Percentiles rank a stretch among this genome's conserved stretches.
phyloP scores from a whole-genome alignment of 2,797 vertebrate species.

The Periparus ater region DNA sequence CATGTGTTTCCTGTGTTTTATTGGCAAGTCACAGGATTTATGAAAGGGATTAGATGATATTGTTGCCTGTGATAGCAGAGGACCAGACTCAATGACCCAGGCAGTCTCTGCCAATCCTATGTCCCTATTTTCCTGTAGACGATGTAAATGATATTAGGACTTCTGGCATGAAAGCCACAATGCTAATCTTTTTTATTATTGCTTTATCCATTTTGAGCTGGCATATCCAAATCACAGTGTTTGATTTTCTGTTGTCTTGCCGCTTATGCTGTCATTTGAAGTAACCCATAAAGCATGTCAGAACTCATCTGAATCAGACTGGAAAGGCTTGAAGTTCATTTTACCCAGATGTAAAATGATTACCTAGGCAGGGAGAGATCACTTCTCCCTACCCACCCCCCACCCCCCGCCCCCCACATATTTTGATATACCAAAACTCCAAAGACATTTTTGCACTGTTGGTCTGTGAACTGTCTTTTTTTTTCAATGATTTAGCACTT shows the following conservation, averaged over 20 bases:
- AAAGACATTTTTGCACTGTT: background rate
- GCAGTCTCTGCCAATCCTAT: background rate
- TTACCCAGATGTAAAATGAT: background rate
- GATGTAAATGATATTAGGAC: background rate
- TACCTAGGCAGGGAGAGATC: background rate
- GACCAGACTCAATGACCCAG: background rate
- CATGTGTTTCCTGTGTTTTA: background rate
- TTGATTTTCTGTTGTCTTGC: constrained; percentile 24
- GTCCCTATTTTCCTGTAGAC: background rate
- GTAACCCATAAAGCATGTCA: background rate
- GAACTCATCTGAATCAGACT: background rate
- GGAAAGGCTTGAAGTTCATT: background rate
- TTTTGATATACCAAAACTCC: background rate
- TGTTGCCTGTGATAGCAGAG: background rate
- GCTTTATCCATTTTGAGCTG: constrained; percentile 31
- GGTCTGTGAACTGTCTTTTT: background rate
- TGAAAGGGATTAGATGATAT: constrained; percentile 23
- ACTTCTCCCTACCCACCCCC: background rate
- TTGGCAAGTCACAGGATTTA: constrained; percentile 16
- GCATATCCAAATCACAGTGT: background rate
- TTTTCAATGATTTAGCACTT: background rate
- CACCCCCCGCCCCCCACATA: background rate
- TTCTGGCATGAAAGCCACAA: constrained; percentile 1
- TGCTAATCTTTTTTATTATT: constrained; percentile 40
- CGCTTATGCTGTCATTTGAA: background rate